These are phyloP conservation scores for Drosophila repletoides DNA, from an alignment of 1,140 invertebrate genomes.

Conservation along the genomic window DNA sequence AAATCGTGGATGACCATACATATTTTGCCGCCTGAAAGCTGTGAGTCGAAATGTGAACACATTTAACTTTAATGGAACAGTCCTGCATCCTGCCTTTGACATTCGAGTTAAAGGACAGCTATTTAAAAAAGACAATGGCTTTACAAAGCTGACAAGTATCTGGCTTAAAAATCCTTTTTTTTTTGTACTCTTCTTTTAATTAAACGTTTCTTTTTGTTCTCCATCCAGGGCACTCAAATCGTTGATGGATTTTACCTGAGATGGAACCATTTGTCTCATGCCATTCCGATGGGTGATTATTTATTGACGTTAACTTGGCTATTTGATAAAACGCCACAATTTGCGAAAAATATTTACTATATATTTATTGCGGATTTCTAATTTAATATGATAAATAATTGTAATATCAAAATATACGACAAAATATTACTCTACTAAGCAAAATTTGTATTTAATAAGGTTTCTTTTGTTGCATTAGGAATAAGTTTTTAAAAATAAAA, in stretches of 20 bases:
- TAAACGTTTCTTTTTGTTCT: background rate
- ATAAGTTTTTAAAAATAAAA: no score
- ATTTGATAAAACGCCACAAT: slow-evolving; percentile 9
- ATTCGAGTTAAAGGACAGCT: background rate
- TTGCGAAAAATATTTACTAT: slow-evolving; percentile 25
- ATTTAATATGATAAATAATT: background rate
- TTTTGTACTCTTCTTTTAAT: background rate
- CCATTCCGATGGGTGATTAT: slow-evolving; percentile 29
- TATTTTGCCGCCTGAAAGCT: slow-evolving; percentile 16
- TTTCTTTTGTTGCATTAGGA: no score
- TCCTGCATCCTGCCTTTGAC: slow-evolving; percentile 5
- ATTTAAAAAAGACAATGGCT: slow-evolving; percentile 25
- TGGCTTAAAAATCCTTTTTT: background rate
- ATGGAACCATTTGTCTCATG: background rate
- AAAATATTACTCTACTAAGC: no score
- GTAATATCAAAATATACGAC: no score
- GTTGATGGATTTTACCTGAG: slow-evolving; percentile 8
- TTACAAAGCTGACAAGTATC: background rate
- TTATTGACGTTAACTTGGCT: background rate
- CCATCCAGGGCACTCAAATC: slow-evolving; percentile 18
- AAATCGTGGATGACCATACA: slow-evolving; percentile 20
- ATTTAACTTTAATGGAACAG: slow-evolving; percentile 2
- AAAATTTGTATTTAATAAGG: no score
- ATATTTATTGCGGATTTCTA: background rate
- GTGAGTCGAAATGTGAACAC: slow-evolving; percentile 8